A percentile compares a stretch with the other conserved stretches of the same genome.
Evolutionary conservation across 2,113 vertebrate genomes (phyloP).

Genomic region (Pristiophorus japonicus): DNA sequence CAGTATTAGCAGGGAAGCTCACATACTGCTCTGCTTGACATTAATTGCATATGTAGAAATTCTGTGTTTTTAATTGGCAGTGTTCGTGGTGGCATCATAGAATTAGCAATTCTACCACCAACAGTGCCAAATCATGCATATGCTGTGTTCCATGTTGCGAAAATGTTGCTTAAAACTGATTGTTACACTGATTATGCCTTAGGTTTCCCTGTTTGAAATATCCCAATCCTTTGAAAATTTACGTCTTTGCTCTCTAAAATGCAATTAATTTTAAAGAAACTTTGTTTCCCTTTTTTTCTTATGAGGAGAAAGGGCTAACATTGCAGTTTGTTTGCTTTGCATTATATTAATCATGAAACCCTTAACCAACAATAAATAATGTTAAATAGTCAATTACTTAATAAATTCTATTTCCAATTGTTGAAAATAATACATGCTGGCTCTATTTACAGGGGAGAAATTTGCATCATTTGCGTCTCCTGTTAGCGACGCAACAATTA

Average conservation of each 20-base stretch:
- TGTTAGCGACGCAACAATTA: too few species aligned
- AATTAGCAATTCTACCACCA: slow-evolving; percentile 18
- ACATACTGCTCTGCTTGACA: slow-evolving; percentile 13
- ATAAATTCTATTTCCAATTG: not conserved
- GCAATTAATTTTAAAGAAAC: not conserved
- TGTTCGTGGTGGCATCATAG: not conserved
- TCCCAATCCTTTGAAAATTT: not conserved
- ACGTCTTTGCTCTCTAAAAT: not conserved
- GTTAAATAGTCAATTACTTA: not conserved
- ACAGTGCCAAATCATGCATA: slow-evolving; percentile 27
- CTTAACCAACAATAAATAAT: not conserved
- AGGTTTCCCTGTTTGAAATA: not conserved
- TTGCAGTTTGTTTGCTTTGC: not conserved
- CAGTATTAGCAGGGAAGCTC: not conserved
- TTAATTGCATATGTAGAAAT: slow-evolving; percentile 28
- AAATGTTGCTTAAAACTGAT: not conserved
- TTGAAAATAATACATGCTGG: not conserved
- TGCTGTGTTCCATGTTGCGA: not conserved
- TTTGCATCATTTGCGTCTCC: too few species aligned
- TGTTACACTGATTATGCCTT: not conserved
- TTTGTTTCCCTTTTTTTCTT: not conserved
- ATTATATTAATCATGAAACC: not conserved
- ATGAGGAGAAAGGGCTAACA: not conserved
- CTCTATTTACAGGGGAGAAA: too few species aligned
- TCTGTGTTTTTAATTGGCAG: slow-evolving; percentile 27